Base-by-base conservation (phyloP, 2,113 vertebrate genomes). In the Falcunculus frontatus region DNA sequence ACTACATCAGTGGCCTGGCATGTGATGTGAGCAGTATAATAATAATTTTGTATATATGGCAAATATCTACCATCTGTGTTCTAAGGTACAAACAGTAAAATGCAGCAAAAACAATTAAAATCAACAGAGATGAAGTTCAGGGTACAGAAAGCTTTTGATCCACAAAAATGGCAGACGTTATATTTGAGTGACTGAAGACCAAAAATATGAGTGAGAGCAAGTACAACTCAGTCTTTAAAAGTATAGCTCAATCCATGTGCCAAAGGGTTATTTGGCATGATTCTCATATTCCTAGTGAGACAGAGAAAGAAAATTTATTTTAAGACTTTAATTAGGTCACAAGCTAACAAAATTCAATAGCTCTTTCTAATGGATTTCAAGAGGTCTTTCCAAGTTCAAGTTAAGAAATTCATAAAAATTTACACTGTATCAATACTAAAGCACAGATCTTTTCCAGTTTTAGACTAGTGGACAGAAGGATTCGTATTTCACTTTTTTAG, bases 11-110 rank as follows among this genome's bases (percentile, higher is more conserved):
- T 9, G 9, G 89, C 79, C 92, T 96, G 93, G 93, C 95, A 90
- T 67, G 47, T 56, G 89, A 96, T 96, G 94, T 96, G 85, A 97
- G 87, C 75, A 80, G 75, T 63, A 95, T 90, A 94, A 88, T 91
- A 94, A 94, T 95, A 90, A 75, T 90, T 96, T 94, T 86, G 16
- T 94, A 92, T 97, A 94, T 77, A 55, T 86, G 79, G 85, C 29
- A 97, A 96, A 95, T 96, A 96, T 93, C 87, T 96, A 96, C 95
- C 95, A 97, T 95, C 93, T 96, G 95, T 94, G 79, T 95, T 94
- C 82, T 94, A 90, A 55, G 68, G 59, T 90, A 60, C 13, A 4
- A 95, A 83, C 47, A 57, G 21, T 77, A 91, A 94, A 93, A 96
- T 86, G 79, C 82, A 90, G 78, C 55, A 90, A 96, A 94, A 95